Base-by-base conservation (phyloP, 1,140 invertebrate genomes). In the Aphis craccivora region DNA sequence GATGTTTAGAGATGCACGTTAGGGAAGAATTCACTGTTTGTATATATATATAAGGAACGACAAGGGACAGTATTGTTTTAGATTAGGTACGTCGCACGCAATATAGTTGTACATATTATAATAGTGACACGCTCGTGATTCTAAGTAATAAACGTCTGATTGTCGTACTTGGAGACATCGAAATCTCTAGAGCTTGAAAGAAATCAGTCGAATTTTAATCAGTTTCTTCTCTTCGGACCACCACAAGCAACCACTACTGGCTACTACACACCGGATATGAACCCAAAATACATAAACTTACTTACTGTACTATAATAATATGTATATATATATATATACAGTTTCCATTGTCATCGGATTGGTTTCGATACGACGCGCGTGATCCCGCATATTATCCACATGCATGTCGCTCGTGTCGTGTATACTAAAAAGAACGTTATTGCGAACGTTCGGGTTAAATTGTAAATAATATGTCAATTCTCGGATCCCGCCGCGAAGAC, bases 351-450 rank as follows among this genome's bases (percentile, higher is more conserved):
- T 87, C 86, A 20, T 86, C 43, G 43, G 25, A 86, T 86, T 86
- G 84, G 40, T 87, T 87, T 87, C 86, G 45, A 87, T 87, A 87
- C 45, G 60, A 76, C n/a, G 30, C 30, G n/a, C 60, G 86, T 87
- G 86, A 87, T 87, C 43, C 30, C n/a, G 86, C 86, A 40, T 48
- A 87, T 87, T 87, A 87, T 40, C 86, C 43, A 5, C n/a, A 40
- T 48, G 51, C 86, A 48, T 30, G 8, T 76, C 60, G 30, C 60
- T 0, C 60, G 86, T 40, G 86, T 48, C 30, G 86, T 48, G 86
- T 87, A 35, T 87, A 87, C 86, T n/a, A 48, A 87, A 87, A 87
- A 40, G 76, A 40, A 8, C 37, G 40, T 84, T 83, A 37, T 86
- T 87, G 30, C 43, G 25, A 87, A 45, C 25, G 43, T 87, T 45